These are phyloP conservation scores for Drosophila lacteicornis DNA, from an alignment of 1,140 invertebrate genomes.

Conservation along the genomic window DNA sequence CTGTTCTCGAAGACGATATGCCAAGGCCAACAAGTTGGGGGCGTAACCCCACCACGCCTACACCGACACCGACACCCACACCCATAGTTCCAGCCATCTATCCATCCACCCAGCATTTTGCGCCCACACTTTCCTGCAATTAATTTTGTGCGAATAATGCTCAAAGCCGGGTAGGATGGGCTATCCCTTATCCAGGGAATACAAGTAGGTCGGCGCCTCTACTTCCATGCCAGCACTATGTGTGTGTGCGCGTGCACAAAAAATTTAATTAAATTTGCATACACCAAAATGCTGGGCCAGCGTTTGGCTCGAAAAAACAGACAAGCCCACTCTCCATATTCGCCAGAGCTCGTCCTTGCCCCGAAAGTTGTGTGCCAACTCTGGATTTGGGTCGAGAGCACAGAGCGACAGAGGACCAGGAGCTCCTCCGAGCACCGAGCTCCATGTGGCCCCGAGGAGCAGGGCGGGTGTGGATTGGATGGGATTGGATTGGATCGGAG, in stretches of 20 bases:
- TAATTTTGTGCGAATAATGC: conserved; percentile 46
- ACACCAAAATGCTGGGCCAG: conserved; percentile 51
- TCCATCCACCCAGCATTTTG: not conserved
- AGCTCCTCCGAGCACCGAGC: not conserved
- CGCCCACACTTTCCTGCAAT: conserved; percentile 38
- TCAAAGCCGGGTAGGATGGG: conserved; percentile 12
- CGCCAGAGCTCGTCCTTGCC: conserved; percentile 20
- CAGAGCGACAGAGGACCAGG: not conserved
- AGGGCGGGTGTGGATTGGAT: not conserved
- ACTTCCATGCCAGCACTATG: conserved; percentile 11
- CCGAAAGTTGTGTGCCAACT: conserved; percentile 45
- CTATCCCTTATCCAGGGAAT: conserved; percentile 48
- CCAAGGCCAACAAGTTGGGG: conserved; percentile 61
- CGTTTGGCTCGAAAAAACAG: conserved; percentile 28
- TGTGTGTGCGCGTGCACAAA: conserved; percentile 36
- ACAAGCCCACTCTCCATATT: conserved; percentile 13
- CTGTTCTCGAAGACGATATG: conserved; percentile 37
- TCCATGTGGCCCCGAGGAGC: conserved; percentile 13
- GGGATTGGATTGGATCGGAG: not conserved
- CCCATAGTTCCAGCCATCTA: not conserved
- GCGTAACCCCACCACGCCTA: conserved; percentile 32
- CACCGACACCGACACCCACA: not conserved
- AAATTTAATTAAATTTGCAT: conserved; percentile 66
- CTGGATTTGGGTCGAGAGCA: conserved; percentile 48
- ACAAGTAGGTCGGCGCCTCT: conserved; percentile 59